phyloP scores from a whole-genome alignment of 2,888 invertebrate species.

The Drepana falcataria region DNA sequence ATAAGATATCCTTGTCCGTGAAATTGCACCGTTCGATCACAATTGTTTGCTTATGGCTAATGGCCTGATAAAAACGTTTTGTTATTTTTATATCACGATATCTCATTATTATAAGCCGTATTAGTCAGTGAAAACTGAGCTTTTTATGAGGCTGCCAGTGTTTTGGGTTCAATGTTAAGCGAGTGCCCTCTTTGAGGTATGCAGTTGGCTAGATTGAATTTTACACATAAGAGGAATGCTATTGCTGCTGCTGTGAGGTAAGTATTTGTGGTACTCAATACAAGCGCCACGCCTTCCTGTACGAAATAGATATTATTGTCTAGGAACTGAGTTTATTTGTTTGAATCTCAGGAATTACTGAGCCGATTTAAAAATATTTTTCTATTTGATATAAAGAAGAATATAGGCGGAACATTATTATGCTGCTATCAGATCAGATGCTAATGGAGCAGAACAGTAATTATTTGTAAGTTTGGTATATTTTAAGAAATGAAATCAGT shows the following conservation, averaged over 20 bases:
- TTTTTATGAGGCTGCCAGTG: conserved; percentile 2
- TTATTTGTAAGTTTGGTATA: too few species aligned
- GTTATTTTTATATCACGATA: conserved; percentile 37
- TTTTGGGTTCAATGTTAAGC: conserved; percentile 1
- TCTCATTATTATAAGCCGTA: conserved; percentile 11
- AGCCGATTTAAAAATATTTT: too few species aligned
- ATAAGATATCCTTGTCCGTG: conserved; percentile 42
- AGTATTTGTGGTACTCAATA: background rate
- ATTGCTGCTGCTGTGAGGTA: conserved; percentile 1
- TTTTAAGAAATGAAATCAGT: too few species aligned
- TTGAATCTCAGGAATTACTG: too few species aligned
- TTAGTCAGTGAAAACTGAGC: conserved; percentile 14
- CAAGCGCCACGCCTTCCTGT: too few species aligned
- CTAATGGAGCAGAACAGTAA: too few species aligned
- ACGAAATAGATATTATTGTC: too few species aligned
- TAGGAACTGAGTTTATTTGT: too few species aligned
- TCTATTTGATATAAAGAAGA: too few species aligned
- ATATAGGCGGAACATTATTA: too few species aligned
- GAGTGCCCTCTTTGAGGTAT: conserved; percentile 15
- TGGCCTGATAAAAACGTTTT: conserved; percentile 50
- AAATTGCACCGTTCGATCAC: conserved; percentile 52
- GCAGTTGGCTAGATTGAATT: conserved; percentile 25
- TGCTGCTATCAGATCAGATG: too few species aligned
- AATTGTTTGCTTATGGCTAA: conserved; percentile 50
- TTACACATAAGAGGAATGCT: background rate